Base-by-base conservation (phyloP, 1,140 invertebrate genomes). In the Eriocheir sinensis region DNA sequence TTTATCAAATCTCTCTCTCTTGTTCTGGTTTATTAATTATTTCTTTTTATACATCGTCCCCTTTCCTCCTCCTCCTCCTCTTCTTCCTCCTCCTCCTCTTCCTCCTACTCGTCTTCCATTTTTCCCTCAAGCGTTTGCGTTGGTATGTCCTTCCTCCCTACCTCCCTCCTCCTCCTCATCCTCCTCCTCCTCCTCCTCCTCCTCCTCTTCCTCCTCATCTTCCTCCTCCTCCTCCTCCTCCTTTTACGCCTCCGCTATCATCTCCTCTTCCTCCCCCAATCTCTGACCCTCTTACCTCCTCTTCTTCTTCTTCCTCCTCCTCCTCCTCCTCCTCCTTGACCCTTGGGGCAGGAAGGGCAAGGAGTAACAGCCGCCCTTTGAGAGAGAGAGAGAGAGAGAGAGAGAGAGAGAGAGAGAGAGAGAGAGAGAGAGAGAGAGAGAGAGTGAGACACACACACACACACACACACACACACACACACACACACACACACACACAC, bases 291-390 rank as follows among this genome's bases (percentile, higher is more conserved):
- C n/a, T n/a, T n/a, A n/a, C 48, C 48, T 53, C 48, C 48, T 53
- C 21, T 53, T 21, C 12, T 53, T 53, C 60, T n/a, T n/a, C 60
- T n/a, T 72, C 60, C 60, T 72, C 60, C 60, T 72, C 60, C 60
- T 72, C 27, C 21, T 72, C 60, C 60, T 72, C 60, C 60, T 72
- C 60, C 60, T n/a, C 6, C n/a, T 72, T n/a, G 60, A 72, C 60
- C 60, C 60, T 72, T 21, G 27, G 60, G 60, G 60, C 60, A 72
- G 60, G 60, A 72, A 72, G 60, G 60, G 60, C 60, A 72, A n/a
- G 60, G 60, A 72, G 27, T 72, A 72, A 72, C 60, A 72, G 60
- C 60, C 60, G 60, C 60, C 60, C 27, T n/a, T 72, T 72, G 60
- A n/a, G 21, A n/a, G n/a, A n/a, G n/a, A n/a, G n/a, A n/a, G n/a